Percentiles rank a stretch among this genome's conserved stretches.
Conservation (phyloP, 2,113 vertebrate species). For the Jaculus jaculus region DNA sequence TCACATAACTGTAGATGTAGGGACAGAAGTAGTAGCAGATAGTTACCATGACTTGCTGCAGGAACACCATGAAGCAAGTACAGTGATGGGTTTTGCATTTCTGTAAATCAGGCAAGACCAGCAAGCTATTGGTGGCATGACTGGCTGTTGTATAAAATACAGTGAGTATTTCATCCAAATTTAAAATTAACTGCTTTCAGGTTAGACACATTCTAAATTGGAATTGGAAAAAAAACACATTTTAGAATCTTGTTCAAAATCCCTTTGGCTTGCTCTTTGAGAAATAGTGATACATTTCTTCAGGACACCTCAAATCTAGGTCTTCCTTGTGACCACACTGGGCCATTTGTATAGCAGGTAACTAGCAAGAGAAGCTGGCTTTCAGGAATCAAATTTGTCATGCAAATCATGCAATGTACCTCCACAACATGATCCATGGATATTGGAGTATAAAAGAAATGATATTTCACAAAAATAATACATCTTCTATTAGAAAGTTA, state of each 20-base stretch:
- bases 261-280: neutral
- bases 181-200: neutral
- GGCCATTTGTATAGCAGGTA: neutral
- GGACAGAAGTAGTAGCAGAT: neutral
- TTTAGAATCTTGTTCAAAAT: neutral
- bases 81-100: neutral
- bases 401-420: neutral
- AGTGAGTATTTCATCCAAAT: neutral
- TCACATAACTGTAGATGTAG: neutral
- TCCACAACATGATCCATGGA: neutral
- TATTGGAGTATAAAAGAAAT: neutral
- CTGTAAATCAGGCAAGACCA: neutral
- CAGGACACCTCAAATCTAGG: neutral
- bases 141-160: neutral
- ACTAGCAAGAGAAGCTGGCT: neutral
- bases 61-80: neutral
- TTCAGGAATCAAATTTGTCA: neutral
- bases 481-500: too few species aligned
- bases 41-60: neutral
- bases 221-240: neutral
- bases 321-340: neutral
- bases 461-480: neutral
- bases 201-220: neutral
- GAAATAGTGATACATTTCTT: neutral
- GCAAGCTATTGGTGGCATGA: neutral